These are phyloP conservation scores for Hemichromis elongatus DNA, from an alignment of 2,113 vertebrate genomes.

Conservation along the genomic window DNA sequence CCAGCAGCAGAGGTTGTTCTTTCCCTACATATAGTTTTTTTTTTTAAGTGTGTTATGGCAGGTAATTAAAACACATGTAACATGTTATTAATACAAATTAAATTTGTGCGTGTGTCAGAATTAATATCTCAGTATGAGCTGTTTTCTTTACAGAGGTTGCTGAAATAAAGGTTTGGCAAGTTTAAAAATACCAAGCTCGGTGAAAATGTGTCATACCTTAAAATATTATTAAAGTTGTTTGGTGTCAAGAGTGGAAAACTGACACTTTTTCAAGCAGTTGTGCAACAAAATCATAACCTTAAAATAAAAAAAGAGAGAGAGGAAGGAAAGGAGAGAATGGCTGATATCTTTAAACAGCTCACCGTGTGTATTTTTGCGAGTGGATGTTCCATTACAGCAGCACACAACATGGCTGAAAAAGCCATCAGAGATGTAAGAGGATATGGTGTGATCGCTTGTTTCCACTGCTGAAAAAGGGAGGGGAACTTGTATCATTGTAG, in stretches of 20 bases:
- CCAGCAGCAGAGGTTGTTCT: background rate
- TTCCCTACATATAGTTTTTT: background rate
- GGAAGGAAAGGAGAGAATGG: background rate
- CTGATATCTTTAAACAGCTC: conserved; percentile 51
- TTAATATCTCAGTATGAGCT: background rate
- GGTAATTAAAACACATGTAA: background rate
- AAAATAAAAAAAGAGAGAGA: background rate
- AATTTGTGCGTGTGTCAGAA: background rate
- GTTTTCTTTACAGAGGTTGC: background rate
- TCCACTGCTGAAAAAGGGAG: conserved; percentile 59
- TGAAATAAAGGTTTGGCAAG: background rate
- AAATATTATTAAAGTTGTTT: conserved; percentile 17
- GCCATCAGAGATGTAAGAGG: conserved; percentile 62
- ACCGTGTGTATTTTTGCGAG: conserved; percentile 53
- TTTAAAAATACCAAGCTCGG: background rate
- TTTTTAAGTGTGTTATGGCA: background rate
- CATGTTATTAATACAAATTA: background rate
- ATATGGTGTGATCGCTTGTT: conserved; percentile 63
- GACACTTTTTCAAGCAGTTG: conserved; percentile 20
- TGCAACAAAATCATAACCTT: background rate
- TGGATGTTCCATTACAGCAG: conserved; percentile 63
- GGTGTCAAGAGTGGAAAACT: conserved; percentile 18
- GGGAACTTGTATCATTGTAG: conserved; percentile 47
- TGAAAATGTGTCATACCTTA: background rate
- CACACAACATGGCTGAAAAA: conserved; percentile 61